These are phyloP conservation scores for Oncorhynchus nerka DNA, from an alignment of 2,113 vertebrate species.

Conservation along the genomic window DNA sequence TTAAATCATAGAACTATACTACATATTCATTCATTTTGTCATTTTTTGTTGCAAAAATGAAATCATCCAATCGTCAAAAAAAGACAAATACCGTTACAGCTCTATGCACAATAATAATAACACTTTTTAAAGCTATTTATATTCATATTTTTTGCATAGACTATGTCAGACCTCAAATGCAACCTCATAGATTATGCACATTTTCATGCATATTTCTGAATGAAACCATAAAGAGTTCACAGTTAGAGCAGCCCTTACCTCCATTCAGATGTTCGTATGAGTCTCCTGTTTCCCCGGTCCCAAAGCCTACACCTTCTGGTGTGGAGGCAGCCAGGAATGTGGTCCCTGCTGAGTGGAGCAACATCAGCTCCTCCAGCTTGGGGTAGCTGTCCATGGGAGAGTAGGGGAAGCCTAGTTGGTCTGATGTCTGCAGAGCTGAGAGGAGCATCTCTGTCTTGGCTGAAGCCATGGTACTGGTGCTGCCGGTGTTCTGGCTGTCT, in stretches of 20 bases:
- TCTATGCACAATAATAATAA: not conserved
- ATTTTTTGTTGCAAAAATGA: too few relatives aligned
- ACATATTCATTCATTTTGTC: too few relatives aligned
- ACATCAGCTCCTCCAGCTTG: constrained; percentile 92
- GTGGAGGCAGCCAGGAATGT: constrained; percentile 81
- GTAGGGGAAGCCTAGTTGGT: constrained; percentile 82
- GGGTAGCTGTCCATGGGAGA: constrained; percentile 91
- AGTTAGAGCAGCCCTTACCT: constrained; percentile 77
- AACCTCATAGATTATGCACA: not conserved
- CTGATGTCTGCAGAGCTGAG: constrained; percentile 86
- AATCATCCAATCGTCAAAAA: too few relatives aligned
- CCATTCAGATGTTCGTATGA: constrained; percentile 84
- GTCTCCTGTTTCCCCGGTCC: constrained; percentile 78
- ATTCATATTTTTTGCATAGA: not conserved
- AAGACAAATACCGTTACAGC: too few relatives aligned
- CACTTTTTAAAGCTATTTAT: not conserved
- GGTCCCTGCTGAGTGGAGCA: constrained; percentile 83
- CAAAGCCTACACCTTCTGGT: constrained; percentile 76
- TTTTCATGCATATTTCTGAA: not conserved
- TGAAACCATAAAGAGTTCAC: not conserved
- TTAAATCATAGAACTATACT: too few relatives aligned
- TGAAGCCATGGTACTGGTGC: constrained; percentile 78
- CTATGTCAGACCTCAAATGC: not conserved
- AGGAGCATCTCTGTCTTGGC: constrained; percentile 91
- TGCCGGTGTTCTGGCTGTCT: constrained; percentile 22